Evolutionary conservation across 2,113 vertebrate genomes (phyloP).

Genomic region (Dascyllus trimaculatus): DNA sequence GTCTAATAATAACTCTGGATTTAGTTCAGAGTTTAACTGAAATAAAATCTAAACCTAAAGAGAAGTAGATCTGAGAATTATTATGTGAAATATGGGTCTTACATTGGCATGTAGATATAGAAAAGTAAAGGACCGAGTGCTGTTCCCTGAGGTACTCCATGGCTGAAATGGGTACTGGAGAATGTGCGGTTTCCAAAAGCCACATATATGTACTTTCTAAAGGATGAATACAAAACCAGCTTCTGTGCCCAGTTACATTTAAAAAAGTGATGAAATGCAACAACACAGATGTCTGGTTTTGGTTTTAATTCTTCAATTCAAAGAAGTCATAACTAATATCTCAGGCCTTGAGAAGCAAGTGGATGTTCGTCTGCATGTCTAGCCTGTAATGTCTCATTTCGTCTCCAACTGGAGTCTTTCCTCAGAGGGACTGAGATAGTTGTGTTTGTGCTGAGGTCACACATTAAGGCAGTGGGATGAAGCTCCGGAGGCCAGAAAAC

Average conservation of each 20-base stretch:
- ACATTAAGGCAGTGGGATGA: constrained; percentile 27
- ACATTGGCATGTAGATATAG: background rate
- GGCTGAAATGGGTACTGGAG: background rate
- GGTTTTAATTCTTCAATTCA: constrained; percentile 4
- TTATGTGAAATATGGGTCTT: background rate
- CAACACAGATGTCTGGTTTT: constrained; percentile 3
- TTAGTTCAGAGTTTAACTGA: background rate
- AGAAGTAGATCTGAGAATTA: background rate
- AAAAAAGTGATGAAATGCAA: background rate
- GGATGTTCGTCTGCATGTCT: constrained; percentile 4
- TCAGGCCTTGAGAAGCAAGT: constrained; percentile 4
- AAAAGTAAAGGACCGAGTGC: background rate
- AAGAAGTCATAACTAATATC: constrained; percentile 12
- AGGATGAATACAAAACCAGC: no score
- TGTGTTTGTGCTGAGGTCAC: constrained; percentile 49
- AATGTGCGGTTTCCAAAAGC: background rate
- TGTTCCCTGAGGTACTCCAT: background rate
- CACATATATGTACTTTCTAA: background rate
- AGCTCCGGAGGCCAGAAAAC: constrained; percentile 43
- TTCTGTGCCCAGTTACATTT: no score
- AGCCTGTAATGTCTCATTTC: constrained; percentile 28
- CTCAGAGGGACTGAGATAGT: constrained; percentile 42
- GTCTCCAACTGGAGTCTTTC: constrained; percentile 31
- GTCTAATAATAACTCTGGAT: background rate
- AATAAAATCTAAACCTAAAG: background rate